Base-by-base conservation (phyloP, 2,888 invertebrate species). In the Imbricaverruca yamaguchii region DNA sequence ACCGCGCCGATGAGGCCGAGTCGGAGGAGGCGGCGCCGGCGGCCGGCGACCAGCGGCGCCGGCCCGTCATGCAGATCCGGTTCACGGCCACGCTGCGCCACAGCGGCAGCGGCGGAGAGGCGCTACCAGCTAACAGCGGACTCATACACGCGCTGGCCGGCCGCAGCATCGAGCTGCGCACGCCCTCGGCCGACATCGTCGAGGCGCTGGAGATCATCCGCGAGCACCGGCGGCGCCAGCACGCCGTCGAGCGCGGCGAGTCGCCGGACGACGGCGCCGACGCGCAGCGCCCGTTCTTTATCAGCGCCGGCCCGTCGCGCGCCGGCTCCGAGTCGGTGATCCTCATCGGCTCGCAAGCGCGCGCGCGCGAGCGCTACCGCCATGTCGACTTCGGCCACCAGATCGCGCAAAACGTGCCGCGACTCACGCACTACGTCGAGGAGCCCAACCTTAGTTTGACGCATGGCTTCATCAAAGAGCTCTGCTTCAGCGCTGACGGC, bases 401-500 rank as follows among this genome's bases (percentile, higher is more conserved):
- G 81, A 91, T 93, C 82, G 89, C 91, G 80, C 90, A 91, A 84
- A 96, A 96, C 87, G 89, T 90, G 39, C 91, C 92, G 21, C 90
- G 96, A 78, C 90, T 97, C 80, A 92, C 95, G 11, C 94, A 94
- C 87, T 96, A 91, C 85, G 90, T 92, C 13, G 92, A 94, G 85
- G 97, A 97, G 87, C 93, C 94, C 0, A 96, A 94, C 86, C 93
- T 93, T 21, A 57, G 25, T 0, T 57, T 79, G 57, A 96, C 95
- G 1, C 93, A 93, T 84, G 96, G 96, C 0, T 96, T 94, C 85
- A 97, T 97, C 81, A 97, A 97, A 87, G 97, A 97, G 86, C 89
- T 95, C 79, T 94, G 94, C 85, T 97, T 95, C 87, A 96, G 96
- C 1, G 90, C 93, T 1, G 96, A 97, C 87, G 97, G 97, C 0